Conservation (phyloP, 2,888 invertebrate genomes). For the Heliconius sara region DNA sequence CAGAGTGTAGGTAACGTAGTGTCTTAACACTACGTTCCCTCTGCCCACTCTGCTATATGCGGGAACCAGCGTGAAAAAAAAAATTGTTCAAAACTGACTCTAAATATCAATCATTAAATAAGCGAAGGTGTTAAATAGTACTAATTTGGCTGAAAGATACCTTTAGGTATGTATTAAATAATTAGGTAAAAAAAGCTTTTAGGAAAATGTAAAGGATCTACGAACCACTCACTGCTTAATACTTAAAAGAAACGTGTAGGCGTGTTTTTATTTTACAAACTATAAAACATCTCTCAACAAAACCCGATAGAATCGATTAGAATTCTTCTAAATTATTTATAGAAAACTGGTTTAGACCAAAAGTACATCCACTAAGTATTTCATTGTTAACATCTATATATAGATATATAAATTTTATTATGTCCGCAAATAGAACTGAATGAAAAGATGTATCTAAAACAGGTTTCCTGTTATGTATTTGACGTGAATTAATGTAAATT, state of each 20-base stretch:
- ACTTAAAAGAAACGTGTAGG: not conserved
- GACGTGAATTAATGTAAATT: not conserved
- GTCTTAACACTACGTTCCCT: no score
- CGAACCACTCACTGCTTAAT: not conserved
- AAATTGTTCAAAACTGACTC: no score
- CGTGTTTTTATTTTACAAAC: not conserved
- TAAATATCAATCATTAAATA: not conserved
- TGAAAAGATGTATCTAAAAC: conserved; percentile 4
- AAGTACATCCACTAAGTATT: not conserved
- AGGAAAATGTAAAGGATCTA: not conserved
- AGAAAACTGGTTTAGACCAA: not conserved
- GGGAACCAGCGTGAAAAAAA: no score
- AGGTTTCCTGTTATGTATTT: not conserved
- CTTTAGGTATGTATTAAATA: not conserved
- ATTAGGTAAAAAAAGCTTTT: not conserved
- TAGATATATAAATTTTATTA: not conserved
- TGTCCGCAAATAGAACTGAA: not conserved
- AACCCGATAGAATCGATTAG: not conserved
- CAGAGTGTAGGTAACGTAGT: no score
- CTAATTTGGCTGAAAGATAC: not conserved
- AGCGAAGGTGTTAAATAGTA: not conserved
- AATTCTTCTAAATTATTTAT: not conserved
- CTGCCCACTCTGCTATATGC: no score
- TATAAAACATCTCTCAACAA: not conserved
- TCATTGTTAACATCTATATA: conserved; percentile 3